Evolutionary conservation across 2,888 invertebrate species (phyloP).

Genomic region (Drosophila mercatorum): DNA sequence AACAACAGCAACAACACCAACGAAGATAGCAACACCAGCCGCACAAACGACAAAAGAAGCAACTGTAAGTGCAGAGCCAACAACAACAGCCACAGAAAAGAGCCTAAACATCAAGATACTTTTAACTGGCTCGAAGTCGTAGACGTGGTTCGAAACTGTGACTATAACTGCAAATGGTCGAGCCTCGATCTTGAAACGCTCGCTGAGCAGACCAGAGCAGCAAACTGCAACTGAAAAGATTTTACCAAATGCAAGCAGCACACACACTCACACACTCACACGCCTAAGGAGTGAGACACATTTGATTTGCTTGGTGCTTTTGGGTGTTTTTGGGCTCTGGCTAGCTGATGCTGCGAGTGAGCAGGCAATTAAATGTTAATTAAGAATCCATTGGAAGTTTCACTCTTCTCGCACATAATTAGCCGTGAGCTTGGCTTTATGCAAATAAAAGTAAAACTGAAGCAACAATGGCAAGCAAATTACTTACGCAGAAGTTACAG

Average conservation of each 20-base stretch:
- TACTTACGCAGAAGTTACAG: slow-evolving; percentile 57
- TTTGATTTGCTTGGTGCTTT: slow-evolving; percentile 6
- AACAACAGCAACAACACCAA: slow-evolving; percentile 51
- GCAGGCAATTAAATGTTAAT: slow-evolving; percentile 70
- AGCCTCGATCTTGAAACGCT: slow-evolving; percentile 42
- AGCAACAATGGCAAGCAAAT: slow-evolving; percentile 56
- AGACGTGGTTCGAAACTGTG: slow-evolving; percentile 34
- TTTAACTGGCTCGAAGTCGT: slow-evolving; percentile 38
- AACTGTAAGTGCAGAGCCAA: slow-evolving; percentile 68
- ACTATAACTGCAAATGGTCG: slow-evolving; percentile 30
- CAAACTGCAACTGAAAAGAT: slow-evolving; percentile 31
- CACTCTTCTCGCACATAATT: slow-evolving; percentile 73
- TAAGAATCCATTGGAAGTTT: slow-evolving; percentile 72
- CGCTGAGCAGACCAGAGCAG: slow-evolving; percentile 25
- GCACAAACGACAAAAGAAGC: slow-evolving; percentile 69
- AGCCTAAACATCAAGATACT: slow-evolving; percentile 62
- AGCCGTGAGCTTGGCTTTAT: slow-evolving; percentile 59
- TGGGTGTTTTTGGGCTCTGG: slow-evolving; percentile 15
- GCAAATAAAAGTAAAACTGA: slow-evolving; percentile 77
- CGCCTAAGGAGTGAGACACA: not conserved
- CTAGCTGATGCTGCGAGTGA: not conserved
- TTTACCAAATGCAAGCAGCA: slow-evolving; percentile 32
- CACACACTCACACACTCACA: slow-evolving; percentile 7
- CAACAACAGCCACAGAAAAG: slow-evolving; percentile 31
- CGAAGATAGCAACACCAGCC: slow-evolving; percentile 36